A percentile compares a stretch with the other conserved stretches of the same genome.
Evolutionary conservation across 1,140 invertebrate genomes (phyloP).

Genomic region (Mylabris phalerata): DNA sequence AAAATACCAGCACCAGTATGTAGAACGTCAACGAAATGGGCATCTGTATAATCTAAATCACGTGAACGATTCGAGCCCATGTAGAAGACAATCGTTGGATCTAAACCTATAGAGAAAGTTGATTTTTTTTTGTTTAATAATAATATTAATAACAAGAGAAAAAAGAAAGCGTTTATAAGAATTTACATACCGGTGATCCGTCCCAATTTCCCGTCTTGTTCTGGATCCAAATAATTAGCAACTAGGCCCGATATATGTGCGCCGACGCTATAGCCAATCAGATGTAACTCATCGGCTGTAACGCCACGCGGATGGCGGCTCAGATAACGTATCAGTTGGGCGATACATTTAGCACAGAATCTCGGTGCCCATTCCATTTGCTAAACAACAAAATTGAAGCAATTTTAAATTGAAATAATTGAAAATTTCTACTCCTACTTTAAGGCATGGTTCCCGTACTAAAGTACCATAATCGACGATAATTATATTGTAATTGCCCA

Average conservation of each 20-base stretch:
- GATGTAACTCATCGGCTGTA: conserved; percentile 64
- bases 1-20: conserved; percentile 82
- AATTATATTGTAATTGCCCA: conserved; percentile 77
- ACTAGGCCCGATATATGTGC: conserved; percentile 78
- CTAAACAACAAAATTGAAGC: conserved; percentile 9
- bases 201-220: conserved; percentile 58
- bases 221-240: conserved; percentile 63
- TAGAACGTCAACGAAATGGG: conserved; percentile 79
- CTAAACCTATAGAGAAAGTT: conserved; percentile 53
- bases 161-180: background rate
- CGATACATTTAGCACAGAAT: conserved; percentile 70
- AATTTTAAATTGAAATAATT: too few species aligned
- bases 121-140: too few species aligned
- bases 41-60: conserved; percentile 77
- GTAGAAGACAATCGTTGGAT: conserved; percentile 77
- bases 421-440: conserved; percentile 29
- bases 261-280: conserved; percentile 79
- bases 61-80: conserved; percentile 70
- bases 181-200: conserved; percentile 63
- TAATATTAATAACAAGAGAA: too few species aligned
- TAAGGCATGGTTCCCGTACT: conserved; percentile 75
- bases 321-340: conserved; percentile 71
- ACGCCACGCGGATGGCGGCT: conserved; percentile 67
- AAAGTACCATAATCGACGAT: conserved; percentile 77
- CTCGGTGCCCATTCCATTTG: conserved; percentile 78